These are phyloP conservation scores for Cheilosia scutellata DNA, from an alignment of 2,888 invertebrate genomes.

Conservation along the genomic window DNA sequence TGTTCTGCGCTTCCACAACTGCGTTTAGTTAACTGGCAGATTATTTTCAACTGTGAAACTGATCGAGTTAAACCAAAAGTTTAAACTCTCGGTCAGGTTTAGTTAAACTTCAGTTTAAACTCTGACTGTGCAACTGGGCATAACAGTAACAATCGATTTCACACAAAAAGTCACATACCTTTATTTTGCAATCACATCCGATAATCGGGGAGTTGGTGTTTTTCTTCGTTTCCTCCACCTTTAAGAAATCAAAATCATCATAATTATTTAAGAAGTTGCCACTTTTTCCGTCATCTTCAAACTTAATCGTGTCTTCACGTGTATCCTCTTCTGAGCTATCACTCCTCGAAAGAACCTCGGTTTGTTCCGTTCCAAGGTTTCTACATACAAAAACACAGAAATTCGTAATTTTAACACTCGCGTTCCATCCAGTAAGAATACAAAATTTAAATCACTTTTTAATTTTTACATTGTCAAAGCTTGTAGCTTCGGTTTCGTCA, in stretches of 20 bases:
- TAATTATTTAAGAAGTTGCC: background rate
- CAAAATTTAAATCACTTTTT: conserved; percentile 64
- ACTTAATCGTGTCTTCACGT: conserved; percentile 14
- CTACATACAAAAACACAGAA: conserved; percentile 47
- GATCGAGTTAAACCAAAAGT: too few species aligned
- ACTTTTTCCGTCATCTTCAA: conserved; percentile 10
- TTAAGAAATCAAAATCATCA: conserved; percentile 56
- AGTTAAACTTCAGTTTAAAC: too few species aligned
- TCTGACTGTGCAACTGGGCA: too few species aligned
- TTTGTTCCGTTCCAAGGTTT: conserved; percentile 18
- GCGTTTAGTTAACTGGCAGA: too few species aligned
- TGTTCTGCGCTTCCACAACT: too few species aligned
- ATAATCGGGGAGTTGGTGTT: conserved; percentile 70
- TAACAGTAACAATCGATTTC: background rate
- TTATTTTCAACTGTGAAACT: too few species aligned
- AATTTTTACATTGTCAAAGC: conserved; percentile 52
- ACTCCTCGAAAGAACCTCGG: conserved; percentile 9
- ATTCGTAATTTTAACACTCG: conserved; percentile 35
- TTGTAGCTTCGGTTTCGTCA: conserved; percentile 27
- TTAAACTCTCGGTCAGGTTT: too few species aligned
- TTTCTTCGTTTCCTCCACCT: conserved; percentile 78
- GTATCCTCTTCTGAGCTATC: conserved; percentile 50
- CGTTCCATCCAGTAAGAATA: background rate
- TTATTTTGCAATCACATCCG: conserved; percentile 83
- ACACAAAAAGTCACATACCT: conserved; percentile 78